These are phyloP conservation scores for Podarcis cretensis DNA, from an alignment of 2,113 vertebrate species.

Conservation along the genomic window DNA sequence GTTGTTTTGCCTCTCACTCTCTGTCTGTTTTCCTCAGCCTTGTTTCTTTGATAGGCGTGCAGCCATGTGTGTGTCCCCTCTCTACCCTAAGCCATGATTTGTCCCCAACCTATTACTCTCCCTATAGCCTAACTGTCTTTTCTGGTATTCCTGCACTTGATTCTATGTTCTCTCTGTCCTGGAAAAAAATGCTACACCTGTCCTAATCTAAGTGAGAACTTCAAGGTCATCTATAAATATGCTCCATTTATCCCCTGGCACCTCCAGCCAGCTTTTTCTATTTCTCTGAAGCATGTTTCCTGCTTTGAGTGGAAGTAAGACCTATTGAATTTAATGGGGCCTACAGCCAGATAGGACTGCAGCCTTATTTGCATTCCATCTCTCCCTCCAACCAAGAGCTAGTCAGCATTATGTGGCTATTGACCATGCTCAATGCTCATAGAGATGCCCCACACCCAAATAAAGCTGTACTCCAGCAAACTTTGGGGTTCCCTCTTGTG, in stretches of 20 bases:
- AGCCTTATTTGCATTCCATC: no score
- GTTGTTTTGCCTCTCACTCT: background rate
- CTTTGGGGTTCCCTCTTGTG: no score
- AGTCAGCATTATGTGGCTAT: no score
- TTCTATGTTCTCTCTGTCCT: background rate
- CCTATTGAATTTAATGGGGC: no score
- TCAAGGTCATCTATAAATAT: background rate
- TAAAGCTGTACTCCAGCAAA: no score
- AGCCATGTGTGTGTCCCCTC: background rate
- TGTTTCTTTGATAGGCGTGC: background rate
- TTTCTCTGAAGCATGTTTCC: background rate
- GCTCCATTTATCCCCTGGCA: background rate
- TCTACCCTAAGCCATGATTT: background rate
- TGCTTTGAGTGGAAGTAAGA: constrained; percentile 30
- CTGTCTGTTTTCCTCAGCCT: background rate
- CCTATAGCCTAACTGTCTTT: background rate
- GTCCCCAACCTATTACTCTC: background rate
- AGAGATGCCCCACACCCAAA: no score
- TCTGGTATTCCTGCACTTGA: background rate
- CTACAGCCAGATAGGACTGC: no score
- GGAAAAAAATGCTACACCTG: background rate
- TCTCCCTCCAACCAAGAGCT: no score
- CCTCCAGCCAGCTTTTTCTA: background rate
- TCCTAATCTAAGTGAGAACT: background rate
- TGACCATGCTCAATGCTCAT: no score